A percentile compares a stretch with the other conserved stretches of the same genome.
Evolutionary conservation across 2,113 vertebrate species (phyloP).

Genomic region (Silurus meridionalis): DNA sequence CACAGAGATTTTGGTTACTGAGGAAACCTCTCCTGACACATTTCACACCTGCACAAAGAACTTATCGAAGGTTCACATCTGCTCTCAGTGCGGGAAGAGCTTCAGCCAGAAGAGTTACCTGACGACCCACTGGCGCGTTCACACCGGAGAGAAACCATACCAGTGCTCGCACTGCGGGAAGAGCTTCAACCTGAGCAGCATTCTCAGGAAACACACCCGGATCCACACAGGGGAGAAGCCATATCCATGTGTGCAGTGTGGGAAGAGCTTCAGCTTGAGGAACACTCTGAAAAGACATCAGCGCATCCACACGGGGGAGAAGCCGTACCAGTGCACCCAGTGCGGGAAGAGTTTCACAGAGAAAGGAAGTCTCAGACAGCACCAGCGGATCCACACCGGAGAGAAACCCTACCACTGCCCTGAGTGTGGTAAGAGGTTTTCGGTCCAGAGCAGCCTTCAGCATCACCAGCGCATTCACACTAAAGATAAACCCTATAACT

Average conservation of each 20-base stretch:
- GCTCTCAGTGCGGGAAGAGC: background rate
- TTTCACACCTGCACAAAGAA: background rate
- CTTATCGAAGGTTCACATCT: background rate
- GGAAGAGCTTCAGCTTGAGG: background rate
- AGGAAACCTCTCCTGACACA: background rate
- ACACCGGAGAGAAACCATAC: background rate
- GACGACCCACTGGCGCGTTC: background rate
- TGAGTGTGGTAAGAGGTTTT: background rate
- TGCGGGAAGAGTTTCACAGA: background rate
- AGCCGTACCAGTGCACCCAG: background rate
- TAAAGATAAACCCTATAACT: background rate
- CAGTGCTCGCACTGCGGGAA: background rate
- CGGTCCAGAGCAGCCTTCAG: background rate
- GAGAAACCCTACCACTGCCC: background rate
- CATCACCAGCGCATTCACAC: conserved; percentile 1
- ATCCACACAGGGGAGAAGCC: background rate
- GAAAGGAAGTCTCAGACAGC: background rate
- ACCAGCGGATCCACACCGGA: background rate
- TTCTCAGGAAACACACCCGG: background rate
- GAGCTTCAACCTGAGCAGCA: background rate
- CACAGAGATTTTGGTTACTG: background rate
- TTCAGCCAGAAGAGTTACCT: conserved; percentile 1
- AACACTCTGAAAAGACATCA: background rate
- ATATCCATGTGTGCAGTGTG: background rate
- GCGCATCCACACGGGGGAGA: background rate